Percentiles rank a stretch among this genome's conserved stretches.
Evolutionary conservation across 2,888 invertebrate species (phyloP).

Genomic region (Mythimna ferrago): DNA sequence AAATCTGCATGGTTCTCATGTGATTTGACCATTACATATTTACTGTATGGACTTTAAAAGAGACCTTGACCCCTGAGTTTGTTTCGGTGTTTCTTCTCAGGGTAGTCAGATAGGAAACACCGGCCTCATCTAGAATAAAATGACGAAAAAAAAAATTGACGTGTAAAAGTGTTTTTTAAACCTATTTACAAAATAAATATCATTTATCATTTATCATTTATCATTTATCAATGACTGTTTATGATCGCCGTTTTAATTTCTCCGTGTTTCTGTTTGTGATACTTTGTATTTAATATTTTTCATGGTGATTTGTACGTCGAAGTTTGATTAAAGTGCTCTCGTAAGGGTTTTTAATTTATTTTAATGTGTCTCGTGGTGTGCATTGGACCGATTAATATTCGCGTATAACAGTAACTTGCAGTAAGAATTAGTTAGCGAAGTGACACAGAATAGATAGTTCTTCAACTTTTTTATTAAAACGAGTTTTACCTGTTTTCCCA

Average conservation of each 20-base stretch:
- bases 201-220: no score
- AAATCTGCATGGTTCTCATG: no score
- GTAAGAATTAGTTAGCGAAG: not conserved
- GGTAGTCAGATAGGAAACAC: no score
- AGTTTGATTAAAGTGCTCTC: slow-evolving; percentile 50
- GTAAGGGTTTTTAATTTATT: slow-evolving; percentile 50
- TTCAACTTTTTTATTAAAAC: not conserved
- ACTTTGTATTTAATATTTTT: slow-evolving; percentile 61
- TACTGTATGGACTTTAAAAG: no score
- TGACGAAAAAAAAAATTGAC: no score
- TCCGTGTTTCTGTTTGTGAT: slow-evolving; percentile 55
- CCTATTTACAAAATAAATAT: no score
- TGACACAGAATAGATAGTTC: not conserved
- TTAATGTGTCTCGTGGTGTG: slow-evolving; percentile 43
- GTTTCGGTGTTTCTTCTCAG: no score
- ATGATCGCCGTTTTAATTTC: slow-evolving; percentile 66
- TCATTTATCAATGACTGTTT: no score
- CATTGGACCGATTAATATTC: slow-evolving; percentile 42
- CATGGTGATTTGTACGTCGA: slow-evolving; percentile 48
- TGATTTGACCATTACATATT: no score
- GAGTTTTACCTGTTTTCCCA: not conserved
- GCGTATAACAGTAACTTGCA: slow-evolving; percentile 12
- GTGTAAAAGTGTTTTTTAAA: no score
- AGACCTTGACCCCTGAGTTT: no score
- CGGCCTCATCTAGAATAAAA: no score